Base-by-base conservation (phyloP, 2,797 vertebrate species). In the Phoebastria nigripes region DNA sequence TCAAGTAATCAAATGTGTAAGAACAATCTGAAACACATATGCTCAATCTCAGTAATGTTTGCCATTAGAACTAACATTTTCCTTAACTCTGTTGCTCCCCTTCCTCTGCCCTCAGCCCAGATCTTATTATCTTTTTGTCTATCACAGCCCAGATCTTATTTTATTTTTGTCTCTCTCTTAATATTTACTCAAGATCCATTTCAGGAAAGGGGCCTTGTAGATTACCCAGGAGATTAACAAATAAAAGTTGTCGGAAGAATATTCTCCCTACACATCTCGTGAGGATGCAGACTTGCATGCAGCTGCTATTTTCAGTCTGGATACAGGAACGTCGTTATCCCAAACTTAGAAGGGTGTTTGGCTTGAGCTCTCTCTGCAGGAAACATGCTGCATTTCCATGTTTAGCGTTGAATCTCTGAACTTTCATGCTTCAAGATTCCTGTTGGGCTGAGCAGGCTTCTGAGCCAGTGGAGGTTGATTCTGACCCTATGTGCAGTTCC, bases 1-100 rank as follows among this genome's bases (percentile, higher is more conserved):
- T 92, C 81, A 85, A 85, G 46, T 81, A 93, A 93, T 93, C 86
- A 92, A 87, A 85, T 74, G 72, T 67, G 41, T 93, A 90, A 65
- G 18, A 92, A 82, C 59, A 63, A 42, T 56, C 70, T 92, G 90
- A 95, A 96, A 80, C 1, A 3, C 44, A 52, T 41, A 46, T 52
- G 31, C 26, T 89, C 52, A 69, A 24, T 83, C 41, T 94, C 74
- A 65, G 54, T 74, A 74, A 90, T 47, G 54, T 69, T 83, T 92
- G 31, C 35, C 41, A 58, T 73, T 89, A 80, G 71, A 85, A 37
- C 7, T 20, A 78, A 61, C n/a, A 63, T 82, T 62, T 26, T 86
- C 70, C 26, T 76, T 90, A 71, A 58, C 15, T 63, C 28, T 80
- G 21, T 14, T 70, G 44, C 39, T 95, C 26, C 33, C 42, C 15